Conservation (phyloP, 1,140 invertebrate species). For the Drosophila ambigua region DNA sequence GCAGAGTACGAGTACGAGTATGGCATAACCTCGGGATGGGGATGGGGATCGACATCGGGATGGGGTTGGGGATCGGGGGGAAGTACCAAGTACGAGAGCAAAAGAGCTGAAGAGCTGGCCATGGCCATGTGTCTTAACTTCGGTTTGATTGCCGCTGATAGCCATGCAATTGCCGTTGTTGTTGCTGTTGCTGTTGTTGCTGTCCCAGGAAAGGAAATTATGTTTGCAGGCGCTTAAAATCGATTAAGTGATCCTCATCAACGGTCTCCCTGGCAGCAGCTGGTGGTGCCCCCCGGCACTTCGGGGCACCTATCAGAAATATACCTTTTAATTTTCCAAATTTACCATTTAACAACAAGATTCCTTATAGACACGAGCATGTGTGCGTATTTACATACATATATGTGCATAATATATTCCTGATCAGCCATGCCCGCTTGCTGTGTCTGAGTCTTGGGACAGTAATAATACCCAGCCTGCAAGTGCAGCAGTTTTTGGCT, state of each 20-base stretch:
- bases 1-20: background rate
- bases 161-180: slow-evolving; percentile 71
- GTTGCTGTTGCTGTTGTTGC: slow-evolving; percentile 10
- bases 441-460: too few relatives aligned
- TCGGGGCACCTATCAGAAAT: too few relatives aligned
- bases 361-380: too few relatives aligned
- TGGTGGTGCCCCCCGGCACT: too few relatives aligned
- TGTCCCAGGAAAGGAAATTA: slow-evolving; percentile 51
- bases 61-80: background rate
- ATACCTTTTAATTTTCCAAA: too few relatives aligned
- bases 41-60: too few relatives aligned
- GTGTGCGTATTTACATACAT: too few relatives aligned
- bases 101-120: background rate
- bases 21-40: slow-evolving; percentile 3
- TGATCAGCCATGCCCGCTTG: too few relatives aligned
- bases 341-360: too few relatives aligned
- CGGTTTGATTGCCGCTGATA: slow-evolving; percentile 78
- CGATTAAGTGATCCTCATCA: slow-evolving; percentile 78
- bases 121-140: slow-evolving; percentile 59
- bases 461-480: too few relatives aligned
- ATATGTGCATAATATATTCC: too few relatives aligned
- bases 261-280: slow-evolving; percentile 30
- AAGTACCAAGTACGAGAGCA: background rate
- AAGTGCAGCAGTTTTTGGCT: too few relatives aligned
- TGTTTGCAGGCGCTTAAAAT: slow-evolving; percentile 72